Evolutionary conservation across 2,113 vertebrate species (phyloP).

Genomic region (Edolisoma coerulescens): DNA sequence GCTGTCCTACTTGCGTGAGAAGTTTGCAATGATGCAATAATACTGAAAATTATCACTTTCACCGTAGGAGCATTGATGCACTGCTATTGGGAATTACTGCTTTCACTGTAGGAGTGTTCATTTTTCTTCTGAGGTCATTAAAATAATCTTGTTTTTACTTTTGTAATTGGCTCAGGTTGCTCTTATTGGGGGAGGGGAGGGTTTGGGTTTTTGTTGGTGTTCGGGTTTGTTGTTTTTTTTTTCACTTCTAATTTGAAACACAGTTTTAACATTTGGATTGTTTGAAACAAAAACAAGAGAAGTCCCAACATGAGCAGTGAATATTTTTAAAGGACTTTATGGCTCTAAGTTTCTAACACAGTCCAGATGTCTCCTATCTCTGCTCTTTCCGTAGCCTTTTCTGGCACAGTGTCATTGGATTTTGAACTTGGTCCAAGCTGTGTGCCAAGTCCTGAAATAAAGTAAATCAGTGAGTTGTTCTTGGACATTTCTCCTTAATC

Average conservation of each 20-base stretch:
- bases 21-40: neutral
- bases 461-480: constrained; percentile 78
- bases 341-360: constrained; percentile 70
- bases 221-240: neutral
- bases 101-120: neutral
- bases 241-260: constrained; percentile 34
- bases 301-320: constrained; percentile 27
- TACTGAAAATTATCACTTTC: neutral
- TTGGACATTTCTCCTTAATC: constrained; percentile 73
- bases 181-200: neutral
- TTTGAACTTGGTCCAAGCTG: constrained; percentile 64
- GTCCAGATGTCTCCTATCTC: constrained; percentile 77
- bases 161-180: neutral
- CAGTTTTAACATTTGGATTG: constrained; percentile 26
- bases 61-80: neutral
- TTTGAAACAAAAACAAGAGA: constrained; percentile 60
- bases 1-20: neutral
- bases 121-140: neutral
- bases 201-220: neutral
- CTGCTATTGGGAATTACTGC: neutral
- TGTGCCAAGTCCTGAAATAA: constrained; percentile 80
- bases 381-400: constrained; percentile 67
- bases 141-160: constrained; percentile 13
- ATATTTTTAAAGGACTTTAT: constrained; percentile 70
- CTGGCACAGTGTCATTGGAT: constrained; percentile 60